phyloP scores from a whole-genome alignment of 2,113 vertebrate species.

The Gallinago paraguaiae region DNA sequence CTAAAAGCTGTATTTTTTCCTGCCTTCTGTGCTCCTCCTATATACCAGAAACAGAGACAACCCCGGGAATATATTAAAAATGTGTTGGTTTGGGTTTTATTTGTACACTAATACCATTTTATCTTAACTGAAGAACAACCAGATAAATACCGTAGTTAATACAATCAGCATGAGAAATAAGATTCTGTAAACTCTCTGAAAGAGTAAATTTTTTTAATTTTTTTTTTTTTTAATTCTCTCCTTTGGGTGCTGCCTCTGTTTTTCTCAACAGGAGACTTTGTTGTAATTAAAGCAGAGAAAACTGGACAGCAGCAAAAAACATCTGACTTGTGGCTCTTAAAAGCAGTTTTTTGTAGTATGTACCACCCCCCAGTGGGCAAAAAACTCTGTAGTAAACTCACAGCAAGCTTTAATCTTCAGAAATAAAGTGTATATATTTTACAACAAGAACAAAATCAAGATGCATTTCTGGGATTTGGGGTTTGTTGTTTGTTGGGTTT shows the following conservation, averaged over 20 bases:
- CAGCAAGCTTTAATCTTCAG: conserved; percentile 74
- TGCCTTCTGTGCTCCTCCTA: neutral
- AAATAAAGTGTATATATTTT: conserved; percentile 18
- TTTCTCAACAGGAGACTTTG: conserved; percentile 77
- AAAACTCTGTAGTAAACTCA: conserved; percentile 86
- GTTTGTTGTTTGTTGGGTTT: neutral
- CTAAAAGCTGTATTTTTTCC: neutral
- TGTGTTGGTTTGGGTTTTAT: neutral
- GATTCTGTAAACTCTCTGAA: conserved; percentile 50
- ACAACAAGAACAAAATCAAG: conserved; percentile 8
- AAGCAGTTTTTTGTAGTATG: conserved; percentile 84
- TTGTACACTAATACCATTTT: neutral
- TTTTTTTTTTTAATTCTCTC: neutral
- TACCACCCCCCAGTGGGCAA: conserved; percentile 98
- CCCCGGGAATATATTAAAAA: conserved; percentile 10
- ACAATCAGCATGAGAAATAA: conserved; percentile 49
- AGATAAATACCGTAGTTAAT: conserved; percentile 56
- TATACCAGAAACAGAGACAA: conserved; percentile 8
- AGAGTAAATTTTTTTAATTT: conserved; percentile 6
- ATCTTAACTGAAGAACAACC: conserved; percentile 26
- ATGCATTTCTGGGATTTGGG: neutral
- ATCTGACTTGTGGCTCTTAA: conserved; percentile 76
- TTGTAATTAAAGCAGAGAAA: conserved; percentile 84
- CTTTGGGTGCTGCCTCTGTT: conserved; percentile 69
- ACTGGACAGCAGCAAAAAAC: conserved; percentile 77